Conservation (phyloP, 2,113 vertebrate genomes). For the Engraulis encrasicolus region DNA sequence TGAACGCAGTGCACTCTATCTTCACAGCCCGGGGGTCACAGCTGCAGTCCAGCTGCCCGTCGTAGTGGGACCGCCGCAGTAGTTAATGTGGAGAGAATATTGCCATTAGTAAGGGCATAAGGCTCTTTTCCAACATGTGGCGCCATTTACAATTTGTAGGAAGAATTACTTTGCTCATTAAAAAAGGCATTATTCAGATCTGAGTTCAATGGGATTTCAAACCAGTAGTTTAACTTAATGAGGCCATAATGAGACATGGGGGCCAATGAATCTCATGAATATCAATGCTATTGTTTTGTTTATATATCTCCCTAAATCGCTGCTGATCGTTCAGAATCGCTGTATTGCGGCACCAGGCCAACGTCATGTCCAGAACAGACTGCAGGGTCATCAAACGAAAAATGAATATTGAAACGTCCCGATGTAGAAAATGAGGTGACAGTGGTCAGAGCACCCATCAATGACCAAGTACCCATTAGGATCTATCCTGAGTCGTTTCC, state of each 20-base stretch:
- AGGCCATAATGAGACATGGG: slow-evolving; percentile 44
- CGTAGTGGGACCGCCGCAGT: background rate
- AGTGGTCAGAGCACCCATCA: no score
- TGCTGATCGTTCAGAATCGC: slow-evolving; percentile 32
- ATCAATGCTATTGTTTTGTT: slow-evolving; percentile 31
- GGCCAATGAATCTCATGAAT: slow-evolving; percentile 49
- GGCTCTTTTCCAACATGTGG: slow-evolving; percentile 36
- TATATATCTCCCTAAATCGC: slow-evolving; percentile 19
- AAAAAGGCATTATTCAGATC: slow-evolving; percentile 42
- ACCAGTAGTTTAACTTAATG: slow-evolving; percentile 48
- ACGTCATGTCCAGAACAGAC: no score
- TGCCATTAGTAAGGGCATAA: slow-evolving; percentile 44
- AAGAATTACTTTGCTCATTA: slow-evolving; percentile 45
- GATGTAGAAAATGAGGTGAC: no score
- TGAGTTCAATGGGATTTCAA: slow-evolving; percentile 41
- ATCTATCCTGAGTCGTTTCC: no score
- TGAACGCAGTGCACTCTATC: background rate
- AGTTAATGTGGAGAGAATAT: background rate
- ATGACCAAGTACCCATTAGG: no score
- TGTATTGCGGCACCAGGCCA: background rate
- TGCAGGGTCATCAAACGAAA: no score
- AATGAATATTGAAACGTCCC: no score
- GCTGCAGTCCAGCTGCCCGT: background rate
- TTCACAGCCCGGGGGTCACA: background rate
- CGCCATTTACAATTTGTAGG: slow-evolving; percentile 33